Evolutionary conservation across 1,140 invertebrate species (phyloP).

Genomic region (Colletes latitarsis): DNA sequence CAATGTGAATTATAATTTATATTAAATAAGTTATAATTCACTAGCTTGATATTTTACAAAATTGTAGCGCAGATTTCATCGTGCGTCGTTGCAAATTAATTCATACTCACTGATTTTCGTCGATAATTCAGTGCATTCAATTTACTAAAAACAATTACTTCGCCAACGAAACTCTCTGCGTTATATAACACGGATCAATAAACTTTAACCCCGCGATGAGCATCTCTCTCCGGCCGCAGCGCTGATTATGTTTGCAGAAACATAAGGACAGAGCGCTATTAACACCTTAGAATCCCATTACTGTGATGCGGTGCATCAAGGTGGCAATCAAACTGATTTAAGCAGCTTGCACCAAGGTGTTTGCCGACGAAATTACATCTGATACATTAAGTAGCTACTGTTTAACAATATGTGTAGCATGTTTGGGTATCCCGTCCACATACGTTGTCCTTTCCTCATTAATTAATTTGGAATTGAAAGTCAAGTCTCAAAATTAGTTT

Average conservation of each 20-base stretch:
- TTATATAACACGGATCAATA: neutral
- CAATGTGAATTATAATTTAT: no score
- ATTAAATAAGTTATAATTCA: no score
- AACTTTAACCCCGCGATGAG: neutral
- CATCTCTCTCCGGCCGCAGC: neutral
- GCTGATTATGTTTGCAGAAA: constrained; percentile 47
- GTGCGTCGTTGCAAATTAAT: no score
- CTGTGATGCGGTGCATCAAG: constrained; percentile 18
- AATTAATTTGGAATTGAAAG: neutral
- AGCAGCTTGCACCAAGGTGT: constrained; percentile 27
- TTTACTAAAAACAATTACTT: no score
- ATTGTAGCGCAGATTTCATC: no score
- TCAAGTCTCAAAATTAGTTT: no score
- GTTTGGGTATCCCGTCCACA: neutral
- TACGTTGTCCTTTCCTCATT: neutral
- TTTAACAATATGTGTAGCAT: neutral
- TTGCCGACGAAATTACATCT: constrained; percentile 40
- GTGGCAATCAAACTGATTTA: constrained; percentile 47
- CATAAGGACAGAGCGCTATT: constrained; percentile 36
- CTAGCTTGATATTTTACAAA: no score
- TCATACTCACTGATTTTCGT: no score
- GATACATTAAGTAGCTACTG: constrained; percentile 27
- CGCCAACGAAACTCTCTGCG: no score
- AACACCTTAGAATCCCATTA: constrained; percentile 46
- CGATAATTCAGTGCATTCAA: no score